phyloP scores from a whole-genome alignment of 2,888 invertebrate genomes.

The Phragmatobia fuliginosa region DNA sequence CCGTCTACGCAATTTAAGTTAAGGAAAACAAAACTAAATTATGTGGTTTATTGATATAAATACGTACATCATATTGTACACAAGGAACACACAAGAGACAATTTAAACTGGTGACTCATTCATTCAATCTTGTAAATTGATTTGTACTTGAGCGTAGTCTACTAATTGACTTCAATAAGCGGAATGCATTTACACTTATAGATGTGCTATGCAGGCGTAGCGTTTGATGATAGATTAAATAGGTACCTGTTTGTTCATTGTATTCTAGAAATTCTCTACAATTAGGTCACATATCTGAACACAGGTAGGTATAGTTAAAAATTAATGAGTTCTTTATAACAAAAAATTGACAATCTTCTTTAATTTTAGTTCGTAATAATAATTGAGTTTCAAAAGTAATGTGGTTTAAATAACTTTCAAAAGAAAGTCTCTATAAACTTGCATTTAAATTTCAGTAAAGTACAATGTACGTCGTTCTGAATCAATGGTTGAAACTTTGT shows the following conservation, averaged over 20 bases:
- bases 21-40: background rate
- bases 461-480: background rate
- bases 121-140: conserved; percentile 68
- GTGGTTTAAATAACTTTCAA: background rate
- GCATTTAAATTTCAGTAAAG: background rate
- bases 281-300: too few relatives aligned
- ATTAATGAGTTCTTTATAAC: too few relatives aligned
- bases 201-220: conserved; percentile 16
- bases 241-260: background rate
- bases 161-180: conserved; percentile 47
- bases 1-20: too few relatives aligned
- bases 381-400: background rate
- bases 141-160: conserved; percentile 67
- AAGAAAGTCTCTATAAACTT: background rate
- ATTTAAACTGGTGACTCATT: conserved; percentile 47
- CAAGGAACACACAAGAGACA: conserved; percentile 7
- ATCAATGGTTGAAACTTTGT: background rate
- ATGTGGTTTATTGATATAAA: background rate
- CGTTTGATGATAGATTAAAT: background rate
- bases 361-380: background rate
- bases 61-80: background rate
- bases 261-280: background rate
- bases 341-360: background rate
- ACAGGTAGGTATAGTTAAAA: too few relatives aligned
- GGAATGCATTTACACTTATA: conserved; percentile 48